Base-by-base conservation (phyloP, 1,140 invertebrate species). In the Temnothorax nylanderi region DNA sequence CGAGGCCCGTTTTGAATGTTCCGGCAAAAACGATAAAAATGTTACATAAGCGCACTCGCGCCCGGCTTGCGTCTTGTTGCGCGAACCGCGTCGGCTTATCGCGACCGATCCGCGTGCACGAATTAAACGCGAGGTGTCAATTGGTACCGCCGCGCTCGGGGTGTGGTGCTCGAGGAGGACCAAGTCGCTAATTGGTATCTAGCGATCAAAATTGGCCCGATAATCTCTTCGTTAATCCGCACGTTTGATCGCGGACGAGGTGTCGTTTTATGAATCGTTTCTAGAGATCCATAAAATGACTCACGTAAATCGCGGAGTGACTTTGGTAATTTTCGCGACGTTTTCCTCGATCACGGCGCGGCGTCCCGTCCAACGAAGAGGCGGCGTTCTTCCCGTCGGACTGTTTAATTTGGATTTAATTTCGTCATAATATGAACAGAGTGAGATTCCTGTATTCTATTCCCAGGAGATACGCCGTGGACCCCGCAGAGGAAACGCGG, bases 31-130 rank as follows among this genome's bases (percentile, higher is more conserved):
- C 71, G 56, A 85, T 76, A 76, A 76, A 71, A 85, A 84, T 41
- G 71, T 84, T 84, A 76, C 3, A 62, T 84, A 84, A 84, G 58
- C 21, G 34, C 54, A 84, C 71, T 72, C 32, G 60, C 13, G 60
- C 18, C 34, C 34, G 47, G 32, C 26, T 26, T 74, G 34, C 13
- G 32, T 58, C 13, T 67, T 72, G 16, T 41, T 37, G 37, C 81
- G 41, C 26, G 44, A 49, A 0, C 3, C 11, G 37, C 18, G 44
- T 47, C 41, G 34, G 32, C 80, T 84, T 47, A 62, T 47, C 47
- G 47, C 62, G 44, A 8, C 44, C 62, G 56, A 65, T 67, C 6
- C 1, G 44, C 76, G 56, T 82, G 26, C 54, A 16, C 44, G 34
- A 76, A 75, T 64, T 47, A 64, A 84, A 74, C 54, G 44, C n/a